Base-by-base conservation (phyloP, 2,797 vertebrate genomes). In the Sebastes paucispinis region DNA sequence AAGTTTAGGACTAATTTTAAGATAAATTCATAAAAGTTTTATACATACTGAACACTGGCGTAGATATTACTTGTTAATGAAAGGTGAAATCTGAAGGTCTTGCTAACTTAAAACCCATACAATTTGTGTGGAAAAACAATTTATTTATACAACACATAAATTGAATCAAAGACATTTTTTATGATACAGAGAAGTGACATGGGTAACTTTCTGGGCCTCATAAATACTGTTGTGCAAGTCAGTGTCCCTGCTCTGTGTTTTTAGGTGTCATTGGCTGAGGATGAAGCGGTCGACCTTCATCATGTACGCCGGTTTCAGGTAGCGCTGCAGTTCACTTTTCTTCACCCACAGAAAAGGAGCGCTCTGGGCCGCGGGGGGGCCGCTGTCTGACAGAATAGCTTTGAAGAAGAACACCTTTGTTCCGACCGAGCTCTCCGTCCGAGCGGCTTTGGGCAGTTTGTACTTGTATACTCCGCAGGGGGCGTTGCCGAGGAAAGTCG, bases 381-480 rank as follows among this genome's bases (percentile, higher is more conserved):
- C 84, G 3, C 75, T 75, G 32, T 82, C 93, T 0, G 96, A 93
- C 55, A 99, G 93, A 14, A 98, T 32, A 13, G 98, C 98, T 95
- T 98, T 99, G 94, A 99, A 99, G 95, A 99, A 99, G 94, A 99
- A 99, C 9, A 99, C 94, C 93, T 98, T 99, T 77, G 92, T 95
- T 79, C 98, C 98, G 0, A 96, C 3, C 0, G 75, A 91, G 81
- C 84, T 89, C 84, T 97, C 97, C 0, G 94, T 97, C 85, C 92
- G 95, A 70, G 92, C 1, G 4, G 94, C 94, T 91, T 84, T 94
- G 73, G 98, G 98, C 84, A 98, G 96, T 93, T 96, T 98, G 93
- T 97, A 99, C 92, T 98, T 98, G 96, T 99, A 99, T 91, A 98
- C 94, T 69, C 98, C 98, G 16, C 96, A 97, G 1, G 98, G 98